Conservation (phyloP, 2,113 vertebrate genomes). For the Mugil cephalus region DNA sequence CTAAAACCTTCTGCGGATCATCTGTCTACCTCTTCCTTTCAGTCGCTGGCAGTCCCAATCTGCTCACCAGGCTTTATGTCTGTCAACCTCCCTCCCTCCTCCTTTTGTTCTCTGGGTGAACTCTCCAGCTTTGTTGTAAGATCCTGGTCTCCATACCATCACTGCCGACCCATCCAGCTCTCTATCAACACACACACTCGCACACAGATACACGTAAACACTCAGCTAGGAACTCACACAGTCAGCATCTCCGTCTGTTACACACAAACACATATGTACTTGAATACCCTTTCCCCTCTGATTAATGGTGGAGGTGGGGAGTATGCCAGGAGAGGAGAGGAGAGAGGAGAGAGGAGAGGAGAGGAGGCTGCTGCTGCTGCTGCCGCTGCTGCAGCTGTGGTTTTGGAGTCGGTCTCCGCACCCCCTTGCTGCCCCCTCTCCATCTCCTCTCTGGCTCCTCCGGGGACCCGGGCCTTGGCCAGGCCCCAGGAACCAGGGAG, state of each 20-base stretch:
- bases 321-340: constrained; percentile 75
- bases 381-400: constrained; percentile 83
- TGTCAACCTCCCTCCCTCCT: constrained; percentile 77
- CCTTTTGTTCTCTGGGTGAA: constrained; percentile 85
- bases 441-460: constrained; percentile 83
- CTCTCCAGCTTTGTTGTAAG: constrained; percentile 84
- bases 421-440: constrained; percentile 83
- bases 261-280: constrained; percentile 59
- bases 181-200: constrained; percentile 72
- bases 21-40: constrained; percentile 60
- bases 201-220: constrained; percentile 63
- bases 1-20: constrained; percentile 59
- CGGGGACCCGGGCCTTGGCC: constrained; percentile 83
- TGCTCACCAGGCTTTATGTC: constrained; percentile 82
- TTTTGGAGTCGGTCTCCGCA: constrained; percentile 79
- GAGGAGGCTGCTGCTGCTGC: constrained; percentile 72
- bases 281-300: constrained; percentile 75
- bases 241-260: constrained; percentile 59
- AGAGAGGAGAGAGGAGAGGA: constrained; percentile 54
- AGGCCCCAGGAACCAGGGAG: constrained; percentile 83
- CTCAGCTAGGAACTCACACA: constrained; percentile 48
- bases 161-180: constrained; percentile 72
- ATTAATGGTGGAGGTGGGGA: constrained; percentile 85
- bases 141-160: constrained; percentile 84
- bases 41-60: constrained; percentile 78